Conservation (phyloP, 2,888 invertebrate species). For the Calephelis perditalis region DNA sequence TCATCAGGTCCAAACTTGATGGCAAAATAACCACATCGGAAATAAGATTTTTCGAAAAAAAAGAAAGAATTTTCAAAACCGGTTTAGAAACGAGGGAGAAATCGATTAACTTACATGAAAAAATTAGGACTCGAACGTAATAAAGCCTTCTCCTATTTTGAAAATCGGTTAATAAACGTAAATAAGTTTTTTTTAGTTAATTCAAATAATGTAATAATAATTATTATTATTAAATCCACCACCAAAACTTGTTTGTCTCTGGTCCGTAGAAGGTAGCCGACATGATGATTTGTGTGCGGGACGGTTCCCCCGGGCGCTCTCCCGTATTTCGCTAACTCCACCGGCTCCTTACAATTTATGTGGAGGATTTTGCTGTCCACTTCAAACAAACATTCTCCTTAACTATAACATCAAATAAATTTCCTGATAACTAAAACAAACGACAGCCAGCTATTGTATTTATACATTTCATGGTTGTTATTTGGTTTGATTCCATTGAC, state of each 20-base stretch:
- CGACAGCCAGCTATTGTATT: conserved; percentile 2
- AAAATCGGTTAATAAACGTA: too few relatives aligned
- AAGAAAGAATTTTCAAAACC: too few relatives aligned
- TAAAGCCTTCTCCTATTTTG: too few relatives aligned
- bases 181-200: too few relatives aligned
- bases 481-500: neutral
- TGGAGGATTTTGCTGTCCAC: conserved; percentile 49
- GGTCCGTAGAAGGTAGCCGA: conserved; percentile 36
- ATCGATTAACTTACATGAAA: too few relatives aligned
- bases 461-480: neutral
- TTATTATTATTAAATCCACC: neutral
- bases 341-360: conserved; percentile 43
- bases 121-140: too few relatives aligned
- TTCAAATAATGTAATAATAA: too few relatives aligned
- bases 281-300: conserved; percentile 50
- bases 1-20: too few relatives aligned
- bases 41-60: too few relatives aligned
- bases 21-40: too few relatives aligned
- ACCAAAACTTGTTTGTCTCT: conserved; percentile 28
- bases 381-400: conserved; percentile 54
- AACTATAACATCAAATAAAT: conserved; percentile 34
- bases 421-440: conserved; percentile 5
- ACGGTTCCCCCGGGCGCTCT: conserved; percentile 38
- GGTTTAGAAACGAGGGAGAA: too few relatives aligned
- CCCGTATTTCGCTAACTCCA: conserved; percentile 37